Base-by-base conservation (phyloP, 2,113 vertebrate genomes). In the Prochilodus magdalenae region DNA sequence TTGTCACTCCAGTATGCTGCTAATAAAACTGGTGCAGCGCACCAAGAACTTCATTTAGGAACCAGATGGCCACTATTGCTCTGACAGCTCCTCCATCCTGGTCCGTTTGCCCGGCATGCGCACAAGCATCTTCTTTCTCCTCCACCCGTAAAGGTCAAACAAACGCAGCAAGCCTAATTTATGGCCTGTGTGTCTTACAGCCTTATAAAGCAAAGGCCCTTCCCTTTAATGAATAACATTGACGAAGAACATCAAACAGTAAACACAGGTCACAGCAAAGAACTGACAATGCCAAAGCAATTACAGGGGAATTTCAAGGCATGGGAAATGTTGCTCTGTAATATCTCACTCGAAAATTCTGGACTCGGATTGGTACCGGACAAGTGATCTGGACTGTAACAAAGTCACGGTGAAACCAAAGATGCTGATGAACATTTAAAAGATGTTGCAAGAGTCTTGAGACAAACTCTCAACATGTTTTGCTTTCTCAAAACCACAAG, bases 321-420 rank as follows among this genome's bases (percentile, higher is more conserved):
- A 40, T 80, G 74, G 76, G 87, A 87, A 83, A 87, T 29, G 79
- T 63, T 81, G 79, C 20, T 86, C 81, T 86, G 78, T 71, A 53
- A 62, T 72, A 78, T 82, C 49, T 79, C 77, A 71, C 62, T 85
- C 55, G 29, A 60, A 27, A 78, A 80, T 78, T 57, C 24, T 87
- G 44, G 60, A 73, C 60, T 27, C 40, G 16, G 30, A 80, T 82
- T 77, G 79, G 73, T 80, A 84, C 63, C 29, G 11, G 65, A 67
- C 62, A 22, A 60, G 57, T 72, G 73, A 62, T 79, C 76, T 84
- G 76, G 81, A 80, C 29, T 75, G 27, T 78, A 81, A 81, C 63
- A 88, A 75, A 75, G 66, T 47, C 44, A 66, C 65, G 13, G 51
- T 51, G 47, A 57, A 60, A 73, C n/a, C 63, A 76, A 81, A 79